These are phyloP conservation scores for Holocentrus rufus DNA, from an alignment of 2,797 vertebrate genomes.

Conservation along the genomic window DNA sequence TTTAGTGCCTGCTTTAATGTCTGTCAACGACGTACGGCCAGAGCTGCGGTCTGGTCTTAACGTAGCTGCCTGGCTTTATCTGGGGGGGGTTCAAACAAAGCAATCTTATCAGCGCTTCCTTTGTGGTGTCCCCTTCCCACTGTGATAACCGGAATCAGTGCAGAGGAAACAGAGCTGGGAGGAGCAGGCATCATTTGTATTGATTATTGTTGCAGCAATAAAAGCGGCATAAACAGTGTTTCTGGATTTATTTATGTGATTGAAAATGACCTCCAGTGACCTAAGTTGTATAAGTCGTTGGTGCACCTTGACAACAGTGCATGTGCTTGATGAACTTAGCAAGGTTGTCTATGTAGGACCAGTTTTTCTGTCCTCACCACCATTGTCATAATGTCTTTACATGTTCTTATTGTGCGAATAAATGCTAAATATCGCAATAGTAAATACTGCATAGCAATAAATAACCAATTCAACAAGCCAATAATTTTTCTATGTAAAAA, in stretches of 20 bases:
- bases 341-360: too few relatives aligned
- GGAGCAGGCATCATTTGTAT: slow-evolving; percentile 25
- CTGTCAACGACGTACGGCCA: slow-evolving; percentile 66
- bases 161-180: slow-evolving; percentile 48
- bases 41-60: slow-evolving; percentile 61
- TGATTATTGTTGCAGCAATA: slow-evolving; percentile 37
- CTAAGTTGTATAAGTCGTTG: too few relatives aligned
- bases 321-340: background rate
- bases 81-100: slow-evolving; percentile 70
- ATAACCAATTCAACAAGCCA: too few relatives aligned
- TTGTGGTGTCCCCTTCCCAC: slow-evolving; percentile 56
- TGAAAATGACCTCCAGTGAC: background rate
- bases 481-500: too few relatives aligned
- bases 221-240: background rate
- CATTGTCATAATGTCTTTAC: background rate
- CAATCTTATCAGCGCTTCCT: slow-evolving; percentile 81
- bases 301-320: background rate
- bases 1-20: slow-evolving; percentile 71
- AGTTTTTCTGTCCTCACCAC: background rate
- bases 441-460: too few relatives aligned
- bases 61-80: slow-evolving; percentile 64
- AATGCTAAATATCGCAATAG: background rate
- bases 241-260: background rate
- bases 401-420: background rate
- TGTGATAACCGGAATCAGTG: slow-evolving; percentile 65